Percentiles rank a stretch among this genome's conserved stretches.
Conservation (phyloP, 2,797 vertebrate species). For the Spondyliosoma cantharus region DNA sequence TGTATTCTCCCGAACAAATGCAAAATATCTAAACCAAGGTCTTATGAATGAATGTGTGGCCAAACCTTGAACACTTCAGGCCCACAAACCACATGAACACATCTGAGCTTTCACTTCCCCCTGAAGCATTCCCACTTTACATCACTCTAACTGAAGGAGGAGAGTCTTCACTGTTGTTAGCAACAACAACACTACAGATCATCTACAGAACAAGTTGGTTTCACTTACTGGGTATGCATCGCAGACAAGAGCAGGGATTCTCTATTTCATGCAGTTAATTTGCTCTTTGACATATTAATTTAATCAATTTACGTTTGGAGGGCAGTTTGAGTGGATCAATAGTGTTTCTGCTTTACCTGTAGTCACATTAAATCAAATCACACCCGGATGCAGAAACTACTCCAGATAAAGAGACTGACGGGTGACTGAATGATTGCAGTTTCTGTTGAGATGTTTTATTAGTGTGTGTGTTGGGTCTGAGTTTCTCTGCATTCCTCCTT, state of each 20-base stretch:
- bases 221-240: background rate
- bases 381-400: background rate
- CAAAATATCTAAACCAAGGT: background rate
- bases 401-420: background rate
- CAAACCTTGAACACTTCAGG: background rate
- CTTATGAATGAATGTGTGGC: background rate
- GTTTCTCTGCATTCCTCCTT: slow-evolving; percentile 14
- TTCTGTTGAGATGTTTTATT: background rate
- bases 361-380: background rate
- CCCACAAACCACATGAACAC: background rate
- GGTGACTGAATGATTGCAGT: background rate
- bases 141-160: background rate
- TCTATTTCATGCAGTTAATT: background rate
- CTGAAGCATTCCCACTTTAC: slow-evolving; percentile 45
- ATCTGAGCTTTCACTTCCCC: background rate
- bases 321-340: background rate
- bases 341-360: background rate
- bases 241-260: background rate
- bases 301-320: background rate
- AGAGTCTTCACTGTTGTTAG: background rate
- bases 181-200: background rate
- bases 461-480: background rate
- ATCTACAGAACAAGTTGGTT: background rate
- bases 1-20: too few species aligned
- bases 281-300: slow-evolving; percentile 12